Percentiles rank a stretch among this genome's conserved stretches.
These are phyloP conservation scores for Mamestra brassicae DNA, from an alignment of 2,888 invertebrate species.

Conservation along the genomic window DNA sequence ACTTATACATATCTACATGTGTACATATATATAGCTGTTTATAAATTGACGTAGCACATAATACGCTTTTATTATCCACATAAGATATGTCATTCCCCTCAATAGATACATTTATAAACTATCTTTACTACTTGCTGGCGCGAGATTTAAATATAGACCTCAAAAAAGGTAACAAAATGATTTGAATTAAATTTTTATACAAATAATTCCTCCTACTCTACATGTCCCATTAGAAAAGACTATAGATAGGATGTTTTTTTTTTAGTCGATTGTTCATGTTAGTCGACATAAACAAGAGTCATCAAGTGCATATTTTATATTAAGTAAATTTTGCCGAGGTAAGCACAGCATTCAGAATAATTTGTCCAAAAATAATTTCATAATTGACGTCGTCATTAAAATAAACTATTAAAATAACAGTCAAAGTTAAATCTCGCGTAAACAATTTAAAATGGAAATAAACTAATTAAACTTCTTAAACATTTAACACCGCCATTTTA, in stretches of 20 bases:
- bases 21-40: constrained; percentile 61
- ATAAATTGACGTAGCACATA: constrained; percentile 68
- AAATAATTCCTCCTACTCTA: constrained; percentile 12
- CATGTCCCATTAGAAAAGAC: neutral
- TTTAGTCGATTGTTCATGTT: neutral
- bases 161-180: constrained; percentile 2
- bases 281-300: neutral
- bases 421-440: constrained; percentile 58
- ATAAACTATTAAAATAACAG: neutral
- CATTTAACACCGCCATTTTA: constrained; percentile 62
- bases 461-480: constrained; percentile 64
- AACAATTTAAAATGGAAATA: constrained; percentile 51
- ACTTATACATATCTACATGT: constrained; percentile 62
- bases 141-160: constrained; percentile 50
- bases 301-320: neutral
- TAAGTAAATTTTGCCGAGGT: neutral
- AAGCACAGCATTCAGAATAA: neutral
- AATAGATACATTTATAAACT: constrained; percentile 65
- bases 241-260: neutral
- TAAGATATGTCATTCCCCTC: constrained; percentile 82
- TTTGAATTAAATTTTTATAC: neutral
- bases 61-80: constrained; percentile 62
- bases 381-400: constrained; percentile 1
- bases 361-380: neutral
- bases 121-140: constrained; percentile 57